phyloP scores from a whole-genome alignment of 2,113 vertebrate species.

The Cynocephalus volans region DNA sequence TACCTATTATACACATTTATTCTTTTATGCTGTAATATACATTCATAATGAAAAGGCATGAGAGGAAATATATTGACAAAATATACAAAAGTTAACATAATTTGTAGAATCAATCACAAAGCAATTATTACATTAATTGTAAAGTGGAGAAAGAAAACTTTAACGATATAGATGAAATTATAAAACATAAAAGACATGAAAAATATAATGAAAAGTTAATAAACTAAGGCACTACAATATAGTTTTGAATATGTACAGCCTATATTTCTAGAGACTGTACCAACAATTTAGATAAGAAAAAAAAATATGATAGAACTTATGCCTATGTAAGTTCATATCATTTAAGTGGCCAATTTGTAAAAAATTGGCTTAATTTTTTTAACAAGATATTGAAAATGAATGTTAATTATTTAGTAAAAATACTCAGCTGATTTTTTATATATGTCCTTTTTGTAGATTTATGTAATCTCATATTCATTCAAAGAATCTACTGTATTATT shows the following conservation, averaged over 20 bases:
- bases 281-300: background rate
- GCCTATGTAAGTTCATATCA: background rate
- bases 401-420: background rate
- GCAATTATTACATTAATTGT: background rate
- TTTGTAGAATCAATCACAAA: background rate
- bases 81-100: background rate
- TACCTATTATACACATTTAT: background rate
- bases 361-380: background rate
- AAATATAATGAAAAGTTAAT: background rate
- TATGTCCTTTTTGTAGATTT: background rate
- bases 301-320: background rate
- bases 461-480: background rate
- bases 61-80: background rate
- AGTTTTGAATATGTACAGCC: background rate
- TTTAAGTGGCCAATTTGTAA: background rate
- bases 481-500: background rate
- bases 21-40: background rate
- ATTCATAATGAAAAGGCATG: background rate
- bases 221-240: background rate
- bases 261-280: background rate
- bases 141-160: background rate
- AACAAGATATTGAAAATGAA: background rate
- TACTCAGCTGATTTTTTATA: background rate
- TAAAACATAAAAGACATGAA: background rate
- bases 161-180: background rate